These are phyloP conservation scores for Bubo scandiacus DNA, from an alignment of 2,113 vertebrate genomes.

Conservation along the genomic window DNA sequence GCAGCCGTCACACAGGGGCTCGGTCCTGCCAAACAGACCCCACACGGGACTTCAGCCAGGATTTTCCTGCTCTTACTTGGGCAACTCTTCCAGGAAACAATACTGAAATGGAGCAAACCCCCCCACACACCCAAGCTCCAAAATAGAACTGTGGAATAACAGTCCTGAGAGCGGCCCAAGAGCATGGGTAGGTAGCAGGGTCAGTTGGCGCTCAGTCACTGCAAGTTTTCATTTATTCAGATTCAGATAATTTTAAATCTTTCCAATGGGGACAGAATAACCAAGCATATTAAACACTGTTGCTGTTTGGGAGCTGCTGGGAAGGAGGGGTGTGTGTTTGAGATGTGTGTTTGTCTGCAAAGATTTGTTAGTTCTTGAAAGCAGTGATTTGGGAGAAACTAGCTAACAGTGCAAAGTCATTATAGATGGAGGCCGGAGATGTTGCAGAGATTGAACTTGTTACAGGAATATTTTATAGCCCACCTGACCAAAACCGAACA, in stretches of 20 bases:
- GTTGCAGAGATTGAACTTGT: conserved; percentile 48
- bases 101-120: neutral
- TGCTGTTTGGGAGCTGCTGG: neutral
- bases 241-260: neutral
- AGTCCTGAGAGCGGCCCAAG: neutral
- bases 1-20: neutral
- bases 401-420: neutral
- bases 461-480: conserved; percentile 57
- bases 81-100: neutral
- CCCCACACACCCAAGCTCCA: neutral
- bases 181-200: neutral
- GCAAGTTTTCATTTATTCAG: neutral
- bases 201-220: neutral
- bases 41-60: neutral
- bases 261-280: neutral
- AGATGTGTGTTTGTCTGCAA: neutral
- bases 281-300: neutral
- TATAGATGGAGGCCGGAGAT: conserved; percentile 19
- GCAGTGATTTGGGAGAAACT: neutral
- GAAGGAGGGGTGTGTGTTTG: neutral
- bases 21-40: neutral
- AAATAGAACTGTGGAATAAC: neutral
- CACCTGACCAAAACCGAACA: conserved; percentile 47
- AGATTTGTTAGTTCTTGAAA: conserved; percentile 30
- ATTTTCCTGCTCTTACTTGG: neutral